Conservation (phyloP, 2,888 invertebrate species). For the Myathropa florea region DNA sequence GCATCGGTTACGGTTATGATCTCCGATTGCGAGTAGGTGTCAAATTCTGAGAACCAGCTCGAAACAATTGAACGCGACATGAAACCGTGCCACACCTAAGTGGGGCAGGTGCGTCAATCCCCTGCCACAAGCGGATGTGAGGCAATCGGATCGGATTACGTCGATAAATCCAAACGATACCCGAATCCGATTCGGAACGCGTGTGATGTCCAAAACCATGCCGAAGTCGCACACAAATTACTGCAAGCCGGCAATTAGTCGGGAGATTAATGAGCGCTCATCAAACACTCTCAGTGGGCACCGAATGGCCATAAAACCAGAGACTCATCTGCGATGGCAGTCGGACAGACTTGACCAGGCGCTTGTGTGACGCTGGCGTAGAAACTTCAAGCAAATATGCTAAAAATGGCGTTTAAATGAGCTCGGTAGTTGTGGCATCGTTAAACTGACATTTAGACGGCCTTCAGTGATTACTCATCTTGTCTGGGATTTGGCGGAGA, state of each 20-base stretch:
- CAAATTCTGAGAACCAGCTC: neutral
- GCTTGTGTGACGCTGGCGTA: neutral
- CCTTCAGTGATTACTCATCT: slow-evolving; percentile 32
- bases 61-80: slow-evolving; percentile 33
- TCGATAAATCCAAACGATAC: neutral
- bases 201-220: neutral
- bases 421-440: slow-evolving; percentile 17
- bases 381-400: slow-evolving; percentile 16
- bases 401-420: slow-evolving; percentile 29
- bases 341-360: neutral
- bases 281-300: slow-evolving; percentile 39
- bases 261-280: slow-evolving; percentile 54
- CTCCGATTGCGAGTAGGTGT: slow-evolving; percentile 4
- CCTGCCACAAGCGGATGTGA: slow-evolving; percentile 6
- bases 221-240: slow-evolving; percentile 3
- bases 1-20: neutral
- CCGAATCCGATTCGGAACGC: neutral
- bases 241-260: slow-evolving; percentile 45
- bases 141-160: slow-evolving; percentile 14
- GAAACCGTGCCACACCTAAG: slow-evolving; percentile 22
- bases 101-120: neutral
- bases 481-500: neutral
- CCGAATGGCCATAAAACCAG: slow-evolving; percentile 8
- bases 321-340: neutral
- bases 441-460: slow-evolving; percentile 30